Percentiles rank a stretch among this genome's conserved stretches.
phyloP scores from a whole-genome alignment of 2,888 invertebrate genomes.

The Drosophila prostipennis region DNA sequence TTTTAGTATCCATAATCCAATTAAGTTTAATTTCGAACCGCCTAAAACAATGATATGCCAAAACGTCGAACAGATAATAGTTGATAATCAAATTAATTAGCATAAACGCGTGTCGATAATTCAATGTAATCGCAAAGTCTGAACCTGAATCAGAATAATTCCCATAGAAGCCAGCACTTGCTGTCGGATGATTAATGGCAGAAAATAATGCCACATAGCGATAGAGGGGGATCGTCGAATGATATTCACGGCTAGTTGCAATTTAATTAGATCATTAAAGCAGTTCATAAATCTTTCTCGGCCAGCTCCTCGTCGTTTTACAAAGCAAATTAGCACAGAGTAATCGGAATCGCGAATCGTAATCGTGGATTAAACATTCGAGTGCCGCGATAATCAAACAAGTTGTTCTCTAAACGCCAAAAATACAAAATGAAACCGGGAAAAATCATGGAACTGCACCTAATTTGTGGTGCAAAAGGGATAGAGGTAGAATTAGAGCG shows the following conservation, averaged over 20 bases:
- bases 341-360: slow-evolving; percentile 50
- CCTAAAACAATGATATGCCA: slow-evolving; percentile 32
- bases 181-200: slow-evolving; percentile 46
- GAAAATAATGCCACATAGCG: slow-evolving; percentile 26
- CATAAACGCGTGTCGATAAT: slow-evolving; percentile 68
- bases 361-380: slow-evolving; percentile 62
- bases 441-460: slow-evolving; percentile 21
- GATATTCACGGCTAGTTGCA: slow-evolving; percentile 78
- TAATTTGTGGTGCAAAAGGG: slow-evolving; percentile 20
- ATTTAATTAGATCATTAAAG: slow-evolving; percentile 81
- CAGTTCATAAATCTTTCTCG: slow-evolving; percentile 79
- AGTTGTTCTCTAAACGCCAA: slow-evolving; percentile 65
- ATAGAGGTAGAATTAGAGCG: slow-evolving; percentile 2
- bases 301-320: slow-evolving; percentile 59
- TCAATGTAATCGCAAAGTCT: slow-evolving; percentile 39
- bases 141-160: slow-evolving; percentile 18
- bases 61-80: slow-evolving; percentile 20
- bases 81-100: slow-evolving; percentile 46
- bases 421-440: slow-evolving; percentile 34
- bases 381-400: slow-evolving; percentile 78
- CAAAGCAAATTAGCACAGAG: slow-evolving; percentile 73
- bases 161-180: slow-evolving; percentile 11
- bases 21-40: slow-evolving; percentile 6
- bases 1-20: slow-evolving; percentile 14
- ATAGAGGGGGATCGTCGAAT: slow-evolving; percentile 42